A percentile compares a stretch with the other conserved stretches of the same genome.
Conservation (phyloP, 2,888 invertebrate species). For the Hypercompe scribonia region DNA sequence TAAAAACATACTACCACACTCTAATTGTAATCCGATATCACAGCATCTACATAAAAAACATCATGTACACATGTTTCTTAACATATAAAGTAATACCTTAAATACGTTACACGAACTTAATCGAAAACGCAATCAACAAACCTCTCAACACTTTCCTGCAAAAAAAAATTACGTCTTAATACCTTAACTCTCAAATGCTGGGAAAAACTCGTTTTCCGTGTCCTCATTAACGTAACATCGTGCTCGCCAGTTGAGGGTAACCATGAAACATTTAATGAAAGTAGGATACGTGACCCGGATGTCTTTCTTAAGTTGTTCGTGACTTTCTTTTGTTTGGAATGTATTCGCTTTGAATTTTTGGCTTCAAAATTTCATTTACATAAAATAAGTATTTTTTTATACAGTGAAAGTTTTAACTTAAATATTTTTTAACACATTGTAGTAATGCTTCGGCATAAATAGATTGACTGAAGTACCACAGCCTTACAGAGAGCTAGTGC, state of each 20-base stretch:
- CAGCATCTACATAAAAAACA: not conserved
- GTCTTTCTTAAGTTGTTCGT: not conserved
- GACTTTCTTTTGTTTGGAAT: not conserved
- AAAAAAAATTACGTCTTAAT: slow-evolving; percentile 21
- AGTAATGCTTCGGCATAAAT: too few relatives aligned
- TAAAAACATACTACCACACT: too few relatives aligned
- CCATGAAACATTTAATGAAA: slow-evolving; percentile 11
- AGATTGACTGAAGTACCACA: too few relatives aligned
- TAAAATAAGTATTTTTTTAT: too few relatives aligned
- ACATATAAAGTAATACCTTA: not conserved
- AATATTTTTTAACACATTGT: too few relatives aligned
- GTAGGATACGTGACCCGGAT: slow-evolving; percentile 4
- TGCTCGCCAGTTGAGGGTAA: slow-evolving; percentile 18
- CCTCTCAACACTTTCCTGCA: slow-evolving; percentile 5
- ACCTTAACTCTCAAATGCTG: slow-evolving; percentile 25
- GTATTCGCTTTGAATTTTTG: not conserved
- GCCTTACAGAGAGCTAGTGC: too few relatives aligned
- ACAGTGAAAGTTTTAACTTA: too few relatives aligned
- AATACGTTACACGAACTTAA: slow-evolving; percentile 11
- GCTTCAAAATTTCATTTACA: too few relatives aligned
- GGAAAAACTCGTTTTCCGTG: slow-evolving; percentile 21
- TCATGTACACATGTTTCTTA: not conserved
- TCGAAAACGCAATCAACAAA: slow-evolving; percentile 17
- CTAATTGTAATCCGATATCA: too few relatives aligned
- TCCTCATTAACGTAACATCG: slow-evolving; percentile 20